Percentiles rank a stretch among this genome's conserved stretches.
Evolutionary conservation across 2,888 invertebrate genomes (phyloP).

Genomic region (Coelinius sp.): DNA sequence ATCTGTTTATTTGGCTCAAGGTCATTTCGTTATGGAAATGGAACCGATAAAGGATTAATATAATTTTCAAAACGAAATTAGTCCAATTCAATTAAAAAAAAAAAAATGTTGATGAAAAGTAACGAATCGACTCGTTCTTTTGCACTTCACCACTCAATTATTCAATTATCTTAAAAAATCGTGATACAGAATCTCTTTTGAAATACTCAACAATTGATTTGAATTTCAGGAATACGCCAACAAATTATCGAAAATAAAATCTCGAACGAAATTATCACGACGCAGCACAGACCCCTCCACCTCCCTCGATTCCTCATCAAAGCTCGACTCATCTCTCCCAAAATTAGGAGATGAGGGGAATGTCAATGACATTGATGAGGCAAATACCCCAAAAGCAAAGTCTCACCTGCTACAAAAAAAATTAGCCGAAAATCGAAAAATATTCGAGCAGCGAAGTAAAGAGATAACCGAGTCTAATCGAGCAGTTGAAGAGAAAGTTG

Average conservation of each 20-base stretch:
- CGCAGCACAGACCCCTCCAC: conserved; percentile 56
- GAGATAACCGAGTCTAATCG: conserved; percentile 67
- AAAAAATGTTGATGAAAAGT: no score
- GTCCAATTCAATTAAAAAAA: no score
- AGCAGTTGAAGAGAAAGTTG: conserved; percentile 70
- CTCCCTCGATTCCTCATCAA: conserved; percentile 56
- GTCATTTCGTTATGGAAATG: conserved; percentile 12
- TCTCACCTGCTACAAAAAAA: conserved; percentile 66
- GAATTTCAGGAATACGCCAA: conserved; percentile 55
- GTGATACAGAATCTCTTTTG: no score
- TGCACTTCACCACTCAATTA: no score
- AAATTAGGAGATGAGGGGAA: conserved; percentile 43
- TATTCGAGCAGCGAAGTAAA: conserved; percentile 68
- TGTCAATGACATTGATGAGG: conserved; percentile 62
- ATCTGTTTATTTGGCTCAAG: not conserved
- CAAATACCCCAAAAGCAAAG: conserved; percentile 66
- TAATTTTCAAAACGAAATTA: no score
- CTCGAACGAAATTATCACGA: conserved; percentile 64
- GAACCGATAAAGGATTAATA: not conserved
- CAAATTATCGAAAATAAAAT: conserved; percentile 69
- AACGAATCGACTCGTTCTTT: no score
- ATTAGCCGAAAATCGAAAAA: conserved; percentile 69
- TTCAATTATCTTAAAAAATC: no score
- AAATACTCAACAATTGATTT: not conserved
- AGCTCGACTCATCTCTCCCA: conserved; percentile 30